These are phyloP conservation scores for Gryllus longicercus DNA, from an alignment of 2,888 invertebrate genomes.

Conservation along the genomic window DNA sequence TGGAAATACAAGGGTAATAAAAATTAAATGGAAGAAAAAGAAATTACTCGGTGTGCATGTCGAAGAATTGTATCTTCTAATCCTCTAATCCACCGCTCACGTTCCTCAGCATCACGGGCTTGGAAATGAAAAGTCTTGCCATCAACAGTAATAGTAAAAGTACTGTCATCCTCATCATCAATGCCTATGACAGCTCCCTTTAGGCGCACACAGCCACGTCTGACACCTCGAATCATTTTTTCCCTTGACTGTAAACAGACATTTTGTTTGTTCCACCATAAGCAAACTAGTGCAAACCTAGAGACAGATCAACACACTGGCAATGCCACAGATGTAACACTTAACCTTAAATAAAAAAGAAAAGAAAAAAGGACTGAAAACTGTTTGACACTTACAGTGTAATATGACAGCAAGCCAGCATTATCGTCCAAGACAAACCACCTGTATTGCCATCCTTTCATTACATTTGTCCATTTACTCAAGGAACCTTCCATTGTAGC, in stretches of 20 bases:
- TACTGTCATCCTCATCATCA: conserved; percentile 98
- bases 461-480: conserved; percentile 97
- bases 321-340: not conserved
- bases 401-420: conserved; percentile 93
- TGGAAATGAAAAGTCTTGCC: conserved; percentile 99
- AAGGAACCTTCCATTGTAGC: conserved; percentile 85
- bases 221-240: conserved; percentile 96
- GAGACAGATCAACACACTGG: not conserved
- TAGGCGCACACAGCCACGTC: conserved; percentile 94
- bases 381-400: conserved; percentile 72
- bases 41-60: conserved; percentile 63
- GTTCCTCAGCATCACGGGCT: conserved; percentile 89
- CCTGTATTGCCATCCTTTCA: conserved; percentile 98
- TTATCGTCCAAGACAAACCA: conserved; percentile 99
- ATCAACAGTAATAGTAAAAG: conserved; percentile 98
- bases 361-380: no score
- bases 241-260: conserved; percentile 83
- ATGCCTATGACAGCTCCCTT: conserved; percentile 97
- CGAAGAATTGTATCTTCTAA: conserved; percentile 90
- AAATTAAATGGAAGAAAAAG: no score
- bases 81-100: conserved; percentile 94
- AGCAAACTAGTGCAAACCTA: not conserved
- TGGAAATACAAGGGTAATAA: no score
- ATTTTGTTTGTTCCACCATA: conserved; percentile 5
- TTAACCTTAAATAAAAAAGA: not conserved